Base-by-base conservation (phyloP, 2,797 vertebrate genomes). In the Aplochiton taeniatus region DNA sequence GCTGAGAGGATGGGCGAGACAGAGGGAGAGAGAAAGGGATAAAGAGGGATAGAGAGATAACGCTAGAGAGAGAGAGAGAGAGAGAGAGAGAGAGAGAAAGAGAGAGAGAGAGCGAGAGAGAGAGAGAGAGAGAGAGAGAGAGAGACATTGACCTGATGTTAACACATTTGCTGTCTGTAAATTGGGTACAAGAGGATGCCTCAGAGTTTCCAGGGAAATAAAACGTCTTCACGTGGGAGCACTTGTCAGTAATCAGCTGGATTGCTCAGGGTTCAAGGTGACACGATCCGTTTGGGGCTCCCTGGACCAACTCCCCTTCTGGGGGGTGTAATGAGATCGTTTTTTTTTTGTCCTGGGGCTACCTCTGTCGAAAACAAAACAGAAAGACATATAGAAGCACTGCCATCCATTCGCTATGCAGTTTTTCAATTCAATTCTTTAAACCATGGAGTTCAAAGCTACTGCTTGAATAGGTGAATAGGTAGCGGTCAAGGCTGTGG, bases 261-360 rank as follows among this genome's bases (percentile, higher is more conserved):
- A 88, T 90, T 31, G 31, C 31, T 31, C 31, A 31, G 87, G 90
- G 88, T 88, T 92, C 91, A 92, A 92, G 92, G 91, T 93, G 91
- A 93, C 90, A 90, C 84, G 76, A 81, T 78, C 79, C 85, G 82
- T 80, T 74, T 72, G 82, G 84, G 80, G 84, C 74, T 68, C 67
- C 0, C 59, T 41, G 61, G 85, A 84, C 84, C 83, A 79, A 85
- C 79, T 82, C 79, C 78, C 87, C 77, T 79, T 86, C 71, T 75
- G 76, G 85, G 65, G 84, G 82, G 70, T 69, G 80, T 89, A 89
- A 89, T 90, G 84, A 89, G 82, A 31, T 31, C 81, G 83, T 76
- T 76, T 75, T 71, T 86, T 76, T 76, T 75, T 71, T 86, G 73
- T 85, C 87, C 84, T 79, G 61, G 13, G 88, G 86, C 85, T 56